Evolutionary conservation across 2,888 invertebrate species (phyloP).

Genomic region (Cecidostiba fungosa): DNA sequence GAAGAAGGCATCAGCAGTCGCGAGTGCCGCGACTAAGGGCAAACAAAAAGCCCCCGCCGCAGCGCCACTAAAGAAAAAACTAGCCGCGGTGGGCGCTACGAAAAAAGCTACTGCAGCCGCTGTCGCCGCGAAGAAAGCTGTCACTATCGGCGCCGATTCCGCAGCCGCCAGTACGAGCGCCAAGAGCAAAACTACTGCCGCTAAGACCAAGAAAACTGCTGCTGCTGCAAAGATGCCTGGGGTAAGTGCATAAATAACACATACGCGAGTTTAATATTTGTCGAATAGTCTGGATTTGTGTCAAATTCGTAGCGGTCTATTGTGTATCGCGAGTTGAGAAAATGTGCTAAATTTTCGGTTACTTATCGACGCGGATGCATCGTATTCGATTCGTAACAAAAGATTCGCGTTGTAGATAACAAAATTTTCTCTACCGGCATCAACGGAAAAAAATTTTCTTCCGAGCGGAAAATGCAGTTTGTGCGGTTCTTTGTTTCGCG

Average conservation of each 20-base stretch:
- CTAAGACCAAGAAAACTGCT: not conserved
- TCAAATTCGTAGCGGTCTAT: no score
- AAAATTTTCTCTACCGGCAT: no score
- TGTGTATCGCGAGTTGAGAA: no score
- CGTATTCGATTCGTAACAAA: no score
- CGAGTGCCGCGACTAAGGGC: not conserved
- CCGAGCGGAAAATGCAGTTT: not conserved
- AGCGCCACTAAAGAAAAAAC: not conserved
- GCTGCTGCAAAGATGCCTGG: not conserved
- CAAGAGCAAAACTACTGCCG: not conserved
- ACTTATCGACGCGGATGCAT: no score
- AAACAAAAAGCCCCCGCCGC: not conserved
- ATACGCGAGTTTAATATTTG: no score
- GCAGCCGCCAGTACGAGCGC: not conserved
- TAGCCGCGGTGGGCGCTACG: not conserved
- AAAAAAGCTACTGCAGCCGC: not conserved
- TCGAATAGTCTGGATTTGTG: no score
- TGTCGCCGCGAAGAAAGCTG: not conserved
- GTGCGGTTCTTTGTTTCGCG: not conserved
- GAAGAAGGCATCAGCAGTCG: not conserved
- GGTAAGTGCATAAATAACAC: not conserved
- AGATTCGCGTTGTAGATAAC: no score
- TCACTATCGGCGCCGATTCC: not conserved
- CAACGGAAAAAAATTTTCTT: not conserved
- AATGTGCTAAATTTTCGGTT: no score